Percentiles rank a stretch among this genome's conserved stretches.
Evolutionary conservation across 1,140 invertebrate genomes (phyloP).

Genomic region (Cecropterus lyciades): DNA sequence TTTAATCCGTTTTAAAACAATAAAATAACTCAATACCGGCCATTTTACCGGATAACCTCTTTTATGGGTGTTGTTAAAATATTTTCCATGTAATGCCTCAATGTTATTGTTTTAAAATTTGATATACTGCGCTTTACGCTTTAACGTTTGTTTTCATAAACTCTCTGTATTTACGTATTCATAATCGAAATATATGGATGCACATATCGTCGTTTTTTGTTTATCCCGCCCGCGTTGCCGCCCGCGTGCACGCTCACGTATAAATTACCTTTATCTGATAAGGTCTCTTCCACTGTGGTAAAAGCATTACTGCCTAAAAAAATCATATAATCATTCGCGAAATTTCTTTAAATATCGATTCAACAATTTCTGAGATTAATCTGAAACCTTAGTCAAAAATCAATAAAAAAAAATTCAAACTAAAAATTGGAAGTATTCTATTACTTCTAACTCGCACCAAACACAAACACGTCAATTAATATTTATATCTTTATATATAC

Average conservation of each 20-base stretch:
- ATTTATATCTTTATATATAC: neutral
- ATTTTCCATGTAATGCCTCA: constrained; percentile 46
- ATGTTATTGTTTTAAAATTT: constrained; percentile 36
- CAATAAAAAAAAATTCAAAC: no score
- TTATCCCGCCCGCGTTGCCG: neutral
- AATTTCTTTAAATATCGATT: no score
- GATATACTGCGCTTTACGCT: neutral
- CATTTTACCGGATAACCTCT: constrained; percentile 37
- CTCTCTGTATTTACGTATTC: neutral
- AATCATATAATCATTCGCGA: no score
- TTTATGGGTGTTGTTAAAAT: constrained; percentile 51
- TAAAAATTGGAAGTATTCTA: no score
- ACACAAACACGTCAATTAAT: neutral
- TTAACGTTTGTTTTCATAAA: constrained; percentile 6
- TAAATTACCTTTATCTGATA: no score
- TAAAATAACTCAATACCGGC: constrained; percentile 67
- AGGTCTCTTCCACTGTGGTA: no score
- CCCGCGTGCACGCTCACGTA: no score
- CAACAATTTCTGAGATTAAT: no score
- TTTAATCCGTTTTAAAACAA: constrained; percentile 77
- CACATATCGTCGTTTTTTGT: neutral
- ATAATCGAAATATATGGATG: neutral
- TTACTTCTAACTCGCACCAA: no score
- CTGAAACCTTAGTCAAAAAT: no score
- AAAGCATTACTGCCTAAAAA: no score